Evolutionary conservation across 2,888 invertebrate genomes (phyloP).

Genomic region (Zygothrica quintamaculata): DNA sequence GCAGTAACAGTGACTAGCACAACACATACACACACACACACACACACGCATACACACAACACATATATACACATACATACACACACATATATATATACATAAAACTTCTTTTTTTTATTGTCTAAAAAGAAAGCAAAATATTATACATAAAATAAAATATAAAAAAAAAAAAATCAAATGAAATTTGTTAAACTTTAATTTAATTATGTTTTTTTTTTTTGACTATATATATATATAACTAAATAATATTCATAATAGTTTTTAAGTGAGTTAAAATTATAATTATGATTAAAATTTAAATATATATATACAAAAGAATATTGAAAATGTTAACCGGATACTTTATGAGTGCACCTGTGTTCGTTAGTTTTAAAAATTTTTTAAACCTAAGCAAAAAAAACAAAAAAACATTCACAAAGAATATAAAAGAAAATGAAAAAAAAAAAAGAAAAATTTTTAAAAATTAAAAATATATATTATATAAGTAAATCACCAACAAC

Average conservation of each 20-base stretch:
- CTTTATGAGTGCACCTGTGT: constrained; percentile 80
- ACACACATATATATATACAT: not conserved
- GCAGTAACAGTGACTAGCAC: not conserved
- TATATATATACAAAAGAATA: constrained; percentile 32
- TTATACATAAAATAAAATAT: not conserved
- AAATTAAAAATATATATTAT: no score
- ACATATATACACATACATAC: constrained; percentile 31
- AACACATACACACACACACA: not conserved
- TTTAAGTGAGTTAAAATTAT: constrained; percentile 40
- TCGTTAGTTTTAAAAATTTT: constrained; percentile 66
- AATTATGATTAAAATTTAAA: constrained; percentile 38
- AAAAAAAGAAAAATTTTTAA: constrained; percentile 21
- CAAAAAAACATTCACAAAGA: constrained; percentile 14
- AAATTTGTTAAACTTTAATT: constrained; percentile 54
- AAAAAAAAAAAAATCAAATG: constrained; percentile 10
- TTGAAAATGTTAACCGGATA: constrained; percentile 72
- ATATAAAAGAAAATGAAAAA: not conserved
- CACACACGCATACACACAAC: constrained; percentile 4
- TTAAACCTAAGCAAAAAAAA: no score
- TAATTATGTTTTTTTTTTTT: constrained; percentile 37
- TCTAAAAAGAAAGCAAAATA: not conserved
- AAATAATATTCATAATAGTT: constrained; percentile 24
- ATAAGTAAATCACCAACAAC: no score
- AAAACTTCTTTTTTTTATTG: not conserved
- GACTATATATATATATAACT: constrained; percentile 17